phyloP scores from a whole-genome alignment of 2,888 invertebrate genomes.

The Portevinia maculata region DNA sequence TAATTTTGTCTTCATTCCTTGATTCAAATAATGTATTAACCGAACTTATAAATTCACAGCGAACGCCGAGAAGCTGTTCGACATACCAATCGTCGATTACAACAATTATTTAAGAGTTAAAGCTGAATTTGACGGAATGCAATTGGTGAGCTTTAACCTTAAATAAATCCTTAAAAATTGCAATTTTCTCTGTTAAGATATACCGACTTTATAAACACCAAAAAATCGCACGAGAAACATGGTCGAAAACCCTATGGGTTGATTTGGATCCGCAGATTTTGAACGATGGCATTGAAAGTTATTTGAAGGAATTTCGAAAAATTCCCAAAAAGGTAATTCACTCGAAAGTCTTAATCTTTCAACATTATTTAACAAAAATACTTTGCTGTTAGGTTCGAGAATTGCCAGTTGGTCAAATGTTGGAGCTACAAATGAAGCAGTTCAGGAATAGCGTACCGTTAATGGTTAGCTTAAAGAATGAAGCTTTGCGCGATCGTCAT shows the following conservation, averaged over 20 bases:
- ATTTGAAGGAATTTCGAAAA: slow-evolving; percentile 90
- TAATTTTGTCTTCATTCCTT: slow-evolving; percentile 60
- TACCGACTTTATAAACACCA: slow-evolving; percentile 92
- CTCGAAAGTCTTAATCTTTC: too few species aligned
- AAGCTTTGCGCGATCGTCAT: slow-evolving; percentile 94
- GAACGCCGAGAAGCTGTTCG: slow-evolving; percentile 93
- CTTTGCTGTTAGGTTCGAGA: slow-evolving; percentile 79
- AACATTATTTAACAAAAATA: too few species aligned
- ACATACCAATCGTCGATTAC: slow-evolving; percentile 93
- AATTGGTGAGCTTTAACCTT: slow-evolving; percentile 80
- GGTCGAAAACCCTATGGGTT: slow-evolving; percentile 94
- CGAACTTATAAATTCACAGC: slow-evolving; percentile 81
- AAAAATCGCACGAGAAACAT: slow-evolving; percentile 89
- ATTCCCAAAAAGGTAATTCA: slow-evolving; percentile 86
- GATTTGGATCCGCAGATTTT: slow-evolving; percentile 93
- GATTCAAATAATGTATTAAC: slow-evolving; percentile 48
- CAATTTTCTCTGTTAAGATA: slow-evolving; percentile 80
- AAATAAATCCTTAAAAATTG: not conserved
- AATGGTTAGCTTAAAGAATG: slow-evolving; percentile 95
- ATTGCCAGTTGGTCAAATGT: slow-evolving; percentile 86
- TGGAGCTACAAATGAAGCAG: slow-evolving; percentile 93
- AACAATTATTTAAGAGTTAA: slow-evolving; percentile 87
- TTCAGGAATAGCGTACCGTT: slow-evolving; percentile 94
- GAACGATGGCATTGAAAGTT: slow-evolving; percentile 93
- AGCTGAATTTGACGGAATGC: slow-evolving; percentile 87